Percentiles rank a stretch among this genome's conserved stretches.
These are phyloP conservation scores for Drosophila acutilabella DNA, from an alignment of 2,888 invertebrate species.

Conservation along the genomic window DNA sequence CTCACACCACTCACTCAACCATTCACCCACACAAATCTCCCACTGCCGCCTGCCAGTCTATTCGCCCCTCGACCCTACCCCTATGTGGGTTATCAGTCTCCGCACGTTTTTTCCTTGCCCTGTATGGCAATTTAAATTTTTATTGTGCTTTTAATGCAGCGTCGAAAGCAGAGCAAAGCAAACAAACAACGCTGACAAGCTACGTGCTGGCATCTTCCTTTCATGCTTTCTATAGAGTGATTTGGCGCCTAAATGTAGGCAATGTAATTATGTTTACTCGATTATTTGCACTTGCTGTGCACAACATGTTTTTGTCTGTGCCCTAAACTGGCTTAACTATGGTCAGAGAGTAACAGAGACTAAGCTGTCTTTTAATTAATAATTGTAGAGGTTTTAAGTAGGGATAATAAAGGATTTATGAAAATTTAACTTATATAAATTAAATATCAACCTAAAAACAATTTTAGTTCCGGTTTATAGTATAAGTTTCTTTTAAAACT, in stretches of 20 bases:
- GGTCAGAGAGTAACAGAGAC: no score
- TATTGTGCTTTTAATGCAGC: conserved; percentile 67
- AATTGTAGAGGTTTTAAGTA: no score
- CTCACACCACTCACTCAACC: neutral
- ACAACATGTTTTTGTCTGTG: no score
- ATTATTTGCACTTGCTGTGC: neutral
- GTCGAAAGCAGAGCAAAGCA: conserved; percentile 31
- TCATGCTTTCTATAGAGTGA: conserved; percentile 41
- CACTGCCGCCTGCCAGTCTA: conserved; percentile 26
- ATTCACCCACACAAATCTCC: conserved; percentile 1
- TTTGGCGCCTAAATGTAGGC: conserved; percentile 55
- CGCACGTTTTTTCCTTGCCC: conserved; percentile 45
- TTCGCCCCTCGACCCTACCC: conserved; percentile 2
- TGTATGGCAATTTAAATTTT: conserved; percentile 70
- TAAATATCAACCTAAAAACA: no score
- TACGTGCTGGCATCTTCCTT: conserved; percentile 40
- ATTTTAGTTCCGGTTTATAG: no score
- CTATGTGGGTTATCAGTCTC: conserved; percentile 29
- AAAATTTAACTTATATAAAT: no score
- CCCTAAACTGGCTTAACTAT: no score
- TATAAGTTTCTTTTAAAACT: no score
- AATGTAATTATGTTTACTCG: conserved; percentile 23
- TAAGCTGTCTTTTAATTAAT: no score
- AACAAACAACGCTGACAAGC: conserved; percentile 31
- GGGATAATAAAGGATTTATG: no score